phyloP scores from a whole-genome alignment of 2,797 vertebrate species.

The Sebastes taczanowskii region DNA sequence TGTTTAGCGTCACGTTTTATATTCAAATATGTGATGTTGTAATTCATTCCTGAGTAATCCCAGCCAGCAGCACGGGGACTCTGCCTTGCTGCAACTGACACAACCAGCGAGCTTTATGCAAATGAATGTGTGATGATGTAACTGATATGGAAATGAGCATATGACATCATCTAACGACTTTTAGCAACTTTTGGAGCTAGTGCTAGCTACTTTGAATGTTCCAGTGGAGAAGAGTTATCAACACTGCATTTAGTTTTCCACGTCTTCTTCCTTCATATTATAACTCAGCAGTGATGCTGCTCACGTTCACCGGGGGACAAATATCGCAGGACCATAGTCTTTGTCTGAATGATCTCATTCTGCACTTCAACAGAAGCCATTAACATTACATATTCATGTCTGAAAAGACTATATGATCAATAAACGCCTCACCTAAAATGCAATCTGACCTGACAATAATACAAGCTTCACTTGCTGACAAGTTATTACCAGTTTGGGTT shows the following conservation, averaged over 20 bases:
- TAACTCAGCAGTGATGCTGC: neutral
- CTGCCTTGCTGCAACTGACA: neutral
- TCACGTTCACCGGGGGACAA: neutral
- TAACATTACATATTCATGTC: neutral
- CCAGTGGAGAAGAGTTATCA: neutral
- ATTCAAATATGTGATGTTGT: neutral
- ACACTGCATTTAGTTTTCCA: too few species aligned
- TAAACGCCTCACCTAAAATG: neutral
- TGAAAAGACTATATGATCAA: neutral
- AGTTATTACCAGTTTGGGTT: neutral
- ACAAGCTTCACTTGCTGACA: neutral
- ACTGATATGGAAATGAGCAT: neutral
- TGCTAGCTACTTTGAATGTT: neutral
- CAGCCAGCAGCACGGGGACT: too few species aligned
- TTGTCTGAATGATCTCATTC: neutral
- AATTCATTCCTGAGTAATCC: neutral
- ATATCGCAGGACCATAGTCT: neutral
- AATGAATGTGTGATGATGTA: neutral
- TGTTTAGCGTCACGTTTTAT: too few species aligned
- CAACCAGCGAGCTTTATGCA: neutral
- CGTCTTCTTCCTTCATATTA: neutral
- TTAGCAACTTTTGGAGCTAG: neutral
- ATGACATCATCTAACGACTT: neutral
- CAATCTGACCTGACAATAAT: neutral
- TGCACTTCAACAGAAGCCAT: neutral